Evolutionary conservation across 2,113 vertebrate species (phyloP).

Genomic region (Aleadryas rufinucha): DNA sequence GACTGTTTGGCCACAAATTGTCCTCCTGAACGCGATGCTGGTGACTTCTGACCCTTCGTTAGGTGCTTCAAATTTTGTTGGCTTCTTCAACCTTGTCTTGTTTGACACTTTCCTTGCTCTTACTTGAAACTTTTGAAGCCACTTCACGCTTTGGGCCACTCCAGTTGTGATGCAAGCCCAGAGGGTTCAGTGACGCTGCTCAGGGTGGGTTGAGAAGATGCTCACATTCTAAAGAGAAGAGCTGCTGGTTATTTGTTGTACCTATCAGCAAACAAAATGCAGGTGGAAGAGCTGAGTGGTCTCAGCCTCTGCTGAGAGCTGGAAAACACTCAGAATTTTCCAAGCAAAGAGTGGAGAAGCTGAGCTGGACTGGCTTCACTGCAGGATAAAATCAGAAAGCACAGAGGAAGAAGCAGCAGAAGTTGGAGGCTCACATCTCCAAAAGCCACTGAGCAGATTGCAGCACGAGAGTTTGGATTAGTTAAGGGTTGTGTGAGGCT

Average conservation of each 20-base stretch:
- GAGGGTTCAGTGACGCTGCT: not conserved
- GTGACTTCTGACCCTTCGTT: not conserved
- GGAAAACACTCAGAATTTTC: not conserved
- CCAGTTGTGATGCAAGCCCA: not conserved
- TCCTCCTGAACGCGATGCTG: not conserved
- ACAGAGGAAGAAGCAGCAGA: not conserved
- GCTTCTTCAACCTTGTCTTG: accelerated
- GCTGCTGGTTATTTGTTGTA: not conserved
- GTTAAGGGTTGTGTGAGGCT: not conserved
- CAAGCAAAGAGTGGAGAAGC: not conserved
- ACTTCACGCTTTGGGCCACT: not conserved
- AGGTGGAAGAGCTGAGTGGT: not conserved
- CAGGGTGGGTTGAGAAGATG: not conserved
- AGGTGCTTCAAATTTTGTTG: not conserved
- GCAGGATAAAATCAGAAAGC: not conserved
- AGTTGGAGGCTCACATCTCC: not conserved
- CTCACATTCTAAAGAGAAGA: not conserved
- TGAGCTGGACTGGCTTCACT: not conserved
- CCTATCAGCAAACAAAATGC: not conserved
- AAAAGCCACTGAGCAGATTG: not conserved
- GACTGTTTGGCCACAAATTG: not conserved
- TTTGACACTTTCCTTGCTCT: not conserved
- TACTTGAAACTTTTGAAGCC: not conserved
- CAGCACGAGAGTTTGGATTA: not conserved
- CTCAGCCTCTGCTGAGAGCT: not conserved